Percentiles rank a stretch among this genome's conserved stretches.
Evolutionary conservation across 2,113 vertebrate genomes (phyloP).

Genomic region (Brachyhypopomus gauderio): DNA sequence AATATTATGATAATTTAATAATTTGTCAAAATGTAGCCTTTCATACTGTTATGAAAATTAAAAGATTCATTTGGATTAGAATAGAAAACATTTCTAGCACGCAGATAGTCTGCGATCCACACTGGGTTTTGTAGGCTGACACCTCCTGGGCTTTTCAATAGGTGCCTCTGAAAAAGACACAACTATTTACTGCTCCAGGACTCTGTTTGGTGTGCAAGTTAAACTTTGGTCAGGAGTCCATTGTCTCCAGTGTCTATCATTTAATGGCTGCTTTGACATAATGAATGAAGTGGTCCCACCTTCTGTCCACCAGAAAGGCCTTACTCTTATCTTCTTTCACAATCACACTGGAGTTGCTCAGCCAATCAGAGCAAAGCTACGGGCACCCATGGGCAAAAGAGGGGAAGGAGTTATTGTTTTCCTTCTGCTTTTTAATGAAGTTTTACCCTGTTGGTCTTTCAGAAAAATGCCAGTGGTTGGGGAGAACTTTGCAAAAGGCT

Average conservation of each 20-base stretch:
- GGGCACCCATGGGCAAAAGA: constrained; percentile 65
- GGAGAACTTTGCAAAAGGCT: constrained; percentile 54
- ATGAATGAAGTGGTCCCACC: constrained; percentile 90
- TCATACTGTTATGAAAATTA: background rate
- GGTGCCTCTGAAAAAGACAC: constrained; percentile 73
- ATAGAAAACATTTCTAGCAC: constrained; percentile 35
- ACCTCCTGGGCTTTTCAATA: constrained; percentile 40
- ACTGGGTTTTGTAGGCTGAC: constrained; percentile 31
- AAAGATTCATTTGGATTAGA: constrained; percentile 12
- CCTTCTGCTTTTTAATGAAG: constrained; percentile 75
- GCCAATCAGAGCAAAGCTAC: constrained; percentile 65
- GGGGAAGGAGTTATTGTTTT: constrained; percentile 72
- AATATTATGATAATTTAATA: background rate
- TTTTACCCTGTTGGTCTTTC: constrained; percentile 70
- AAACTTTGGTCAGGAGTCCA: constrained; percentile 76
- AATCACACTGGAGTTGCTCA: constrained; percentile 70
- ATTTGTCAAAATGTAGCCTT: background rate
- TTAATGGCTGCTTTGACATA: constrained; percentile 85
- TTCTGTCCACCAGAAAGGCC: constrained; percentile 82
- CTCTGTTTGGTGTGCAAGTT: constrained; percentile 74
- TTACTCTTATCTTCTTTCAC: constrained; percentile 77
- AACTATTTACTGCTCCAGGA: constrained; percentile 75
- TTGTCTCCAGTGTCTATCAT: constrained; percentile 88
- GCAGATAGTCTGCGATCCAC: constrained; percentile 35
- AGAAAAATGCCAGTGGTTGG: constrained; percentile 63